These are phyloP conservation scores for Pseudococcus jackbeardsleyi DNA, from an alignment of 2,888 invertebrate genomes.

Conservation along the genomic window DNA sequence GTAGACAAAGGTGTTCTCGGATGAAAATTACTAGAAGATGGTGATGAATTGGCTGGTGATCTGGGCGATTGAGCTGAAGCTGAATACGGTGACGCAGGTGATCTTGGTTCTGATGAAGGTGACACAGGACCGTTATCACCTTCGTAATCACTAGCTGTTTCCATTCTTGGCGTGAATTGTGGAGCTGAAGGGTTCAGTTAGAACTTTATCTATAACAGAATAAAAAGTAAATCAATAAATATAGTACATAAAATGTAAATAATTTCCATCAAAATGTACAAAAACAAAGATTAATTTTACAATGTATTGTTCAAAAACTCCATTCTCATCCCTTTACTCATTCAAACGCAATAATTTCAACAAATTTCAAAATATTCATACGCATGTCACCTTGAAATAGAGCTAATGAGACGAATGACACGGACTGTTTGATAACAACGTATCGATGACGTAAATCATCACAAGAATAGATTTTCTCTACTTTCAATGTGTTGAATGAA, in stretches of 20 bases:
- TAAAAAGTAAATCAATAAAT: not conserved
- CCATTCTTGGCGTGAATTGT: not conserved
- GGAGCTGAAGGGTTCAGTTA: not conserved
- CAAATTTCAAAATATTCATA: too few relatives aligned
- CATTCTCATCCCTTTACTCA: too few relatives aligned
- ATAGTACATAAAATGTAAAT: too few relatives aligned
- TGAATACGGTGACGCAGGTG: constrained; percentile 11
- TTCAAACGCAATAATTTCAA: too few relatives aligned
- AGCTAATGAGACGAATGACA: too few relatives aligned
- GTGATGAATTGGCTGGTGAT: constrained; percentile 40
- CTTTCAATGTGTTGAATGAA: too few relatives aligned
- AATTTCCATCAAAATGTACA: not conserved
- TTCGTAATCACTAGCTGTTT: constrained; percentile 38
- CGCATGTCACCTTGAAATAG: too few relatives aligned
- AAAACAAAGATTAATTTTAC: too few relatives aligned
- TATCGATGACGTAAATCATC: too few relatives aligned
- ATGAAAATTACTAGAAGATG: not conserved
- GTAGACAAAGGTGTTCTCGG: constrained; percentile 54
- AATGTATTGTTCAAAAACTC: too few relatives aligned
- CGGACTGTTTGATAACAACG: too few relatives aligned
- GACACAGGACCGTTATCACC: constrained; percentile 34
- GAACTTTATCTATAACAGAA: not conserved
- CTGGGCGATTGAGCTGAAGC: constrained; percentile 20
- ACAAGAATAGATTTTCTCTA: too few relatives aligned
- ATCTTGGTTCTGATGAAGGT: constrained; percentile 3